Conservation (phyloP, 2,113 vertebrate genomes). For the Benitochromis conjunctus region DNA sequence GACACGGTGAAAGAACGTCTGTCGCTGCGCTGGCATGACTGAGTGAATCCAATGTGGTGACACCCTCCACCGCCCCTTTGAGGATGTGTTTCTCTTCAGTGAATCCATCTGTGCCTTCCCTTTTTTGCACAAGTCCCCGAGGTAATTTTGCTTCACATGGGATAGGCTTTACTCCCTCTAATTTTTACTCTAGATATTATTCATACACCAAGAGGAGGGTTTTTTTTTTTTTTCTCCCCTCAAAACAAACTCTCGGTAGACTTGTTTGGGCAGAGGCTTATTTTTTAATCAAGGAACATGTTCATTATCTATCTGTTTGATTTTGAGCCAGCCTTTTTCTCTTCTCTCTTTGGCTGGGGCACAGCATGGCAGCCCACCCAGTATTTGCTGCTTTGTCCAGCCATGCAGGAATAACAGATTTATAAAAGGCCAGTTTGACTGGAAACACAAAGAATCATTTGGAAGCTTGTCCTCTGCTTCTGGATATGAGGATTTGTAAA, state of each 20-base stretch:
- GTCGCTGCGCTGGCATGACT: constrained; percentile 42
- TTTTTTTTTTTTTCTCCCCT: not conserved
- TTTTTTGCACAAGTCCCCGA: not conserved
- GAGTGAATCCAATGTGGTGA: constrained; percentile 25
- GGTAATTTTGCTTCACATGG: constrained; percentile 6
- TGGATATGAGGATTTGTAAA: constrained; percentile 10
- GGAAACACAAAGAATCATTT: not conserved
- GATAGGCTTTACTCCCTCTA: not conserved
- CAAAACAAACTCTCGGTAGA: not conserved
- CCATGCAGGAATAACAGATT: constrained; percentile 33
- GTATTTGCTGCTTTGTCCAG: constrained; percentile 16
- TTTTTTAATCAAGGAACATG: constrained; percentile 14
- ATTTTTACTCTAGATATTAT: constrained; percentile 12
- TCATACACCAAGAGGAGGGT: not conserved
- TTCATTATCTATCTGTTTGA: constrained; percentile 1
- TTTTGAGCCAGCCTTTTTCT: not conserved
- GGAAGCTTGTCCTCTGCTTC: not conserved
- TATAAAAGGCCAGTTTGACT: constrained; percentile 20
- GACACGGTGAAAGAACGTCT: constrained; percentile 47
- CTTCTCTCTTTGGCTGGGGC: not conserved
- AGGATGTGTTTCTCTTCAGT: constrained; percentile 32
- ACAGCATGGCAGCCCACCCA: constrained; percentile 13
- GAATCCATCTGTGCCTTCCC: constrained; percentile 38
- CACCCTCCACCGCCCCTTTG: constrained; percentile 14
- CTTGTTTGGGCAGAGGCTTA: not conserved